These are phyloP conservation scores for Cheilosia urbana DNA, from an alignment of 2,888 invertebrate genomes.

Conservation along the genomic window DNA sequence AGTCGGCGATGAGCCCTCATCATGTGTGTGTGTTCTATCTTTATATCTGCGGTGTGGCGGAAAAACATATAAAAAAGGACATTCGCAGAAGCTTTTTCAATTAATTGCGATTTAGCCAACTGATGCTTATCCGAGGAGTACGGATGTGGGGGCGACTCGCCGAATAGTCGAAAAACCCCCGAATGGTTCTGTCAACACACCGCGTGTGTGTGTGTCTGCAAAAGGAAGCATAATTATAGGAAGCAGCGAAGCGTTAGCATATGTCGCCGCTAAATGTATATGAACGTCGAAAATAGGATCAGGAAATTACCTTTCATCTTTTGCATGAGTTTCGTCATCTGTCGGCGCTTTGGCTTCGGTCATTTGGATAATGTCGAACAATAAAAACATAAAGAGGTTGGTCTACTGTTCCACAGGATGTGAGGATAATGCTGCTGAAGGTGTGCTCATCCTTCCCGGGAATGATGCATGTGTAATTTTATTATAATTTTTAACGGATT, in stretches of 20 bases:
- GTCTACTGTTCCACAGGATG: constrained; percentile 28
- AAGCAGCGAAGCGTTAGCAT: constrained; percentile 74
- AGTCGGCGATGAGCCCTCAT: constrained; percentile 31
- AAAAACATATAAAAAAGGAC: constrained; percentile 68
- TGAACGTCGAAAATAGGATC: constrained; percentile 54
- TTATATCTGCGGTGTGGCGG: constrained; percentile 66
- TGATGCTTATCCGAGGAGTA: constrained; percentile 60
- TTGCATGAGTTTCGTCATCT: constrained; percentile 25
- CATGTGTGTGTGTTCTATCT: constrained; percentile 45
- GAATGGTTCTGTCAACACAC: constrained; percentile 61
- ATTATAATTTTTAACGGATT: constrained; percentile 63
- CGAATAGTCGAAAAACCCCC: constrained; percentile 1
- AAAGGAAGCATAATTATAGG: constrained; percentile 71
- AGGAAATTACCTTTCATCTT: constrained; percentile 73
- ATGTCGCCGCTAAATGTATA: constrained; percentile 66
- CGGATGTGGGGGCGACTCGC: neutral
- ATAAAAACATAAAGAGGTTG: constrained; percentile 48
- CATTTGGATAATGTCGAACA: constrained; percentile 60
- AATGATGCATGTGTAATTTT: constrained; percentile 58
- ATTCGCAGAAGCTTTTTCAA: constrained; percentile 70
- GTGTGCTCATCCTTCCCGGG: constrained; percentile 27
- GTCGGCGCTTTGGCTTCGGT: constrained; percentile 44
- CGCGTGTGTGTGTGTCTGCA: neutral
- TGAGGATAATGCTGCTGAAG: constrained; percentile 29
- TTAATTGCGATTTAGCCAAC: constrained; percentile 76